These are phyloP conservation scores for Willowsia nigromaculata DNA, from an alignment of 2,888 invertebrate species.

Conservation along the genomic window DNA sequence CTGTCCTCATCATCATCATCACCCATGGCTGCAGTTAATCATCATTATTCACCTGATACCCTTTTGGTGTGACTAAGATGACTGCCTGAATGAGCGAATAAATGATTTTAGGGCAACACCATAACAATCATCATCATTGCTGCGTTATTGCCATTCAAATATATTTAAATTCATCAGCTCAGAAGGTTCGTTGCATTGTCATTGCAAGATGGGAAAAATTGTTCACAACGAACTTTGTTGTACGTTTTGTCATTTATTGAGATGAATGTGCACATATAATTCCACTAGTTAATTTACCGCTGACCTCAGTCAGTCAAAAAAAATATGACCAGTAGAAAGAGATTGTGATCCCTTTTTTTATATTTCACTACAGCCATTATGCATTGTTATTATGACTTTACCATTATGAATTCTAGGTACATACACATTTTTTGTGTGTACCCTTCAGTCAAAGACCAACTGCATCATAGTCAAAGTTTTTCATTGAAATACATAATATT, in stretches of 20 bases:
- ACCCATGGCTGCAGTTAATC: constrained; percentile 25
- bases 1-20: not conserved
- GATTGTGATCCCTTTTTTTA: constrained; percentile 1
- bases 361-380: not conserved
- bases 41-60: constrained; percentile 29
- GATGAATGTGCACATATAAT: constrained; percentile 24
- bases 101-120: constrained; percentile 26
- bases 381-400: not conserved
- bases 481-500: not conserved
- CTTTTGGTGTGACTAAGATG: constrained; percentile 22
- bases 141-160: not conserved
- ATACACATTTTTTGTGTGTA: not conserved
- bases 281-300: constrained; percentile 19
- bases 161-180: constrained; percentile 11
- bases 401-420: too few relatives aligned
- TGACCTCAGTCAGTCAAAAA: constrained; percentile 20
- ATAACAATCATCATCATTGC: not conserved
- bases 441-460: not conserved
- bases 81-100: constrained; percentile 13
- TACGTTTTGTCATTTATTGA: constrained; percentile 35
- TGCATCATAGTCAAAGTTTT: not conserved
- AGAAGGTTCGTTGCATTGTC: not conserved
- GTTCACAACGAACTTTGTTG: constrained; percentile 19
- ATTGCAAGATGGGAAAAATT: not conserved
- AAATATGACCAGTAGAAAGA: constrained; percentile 17